phyloP scores from a whole-genome alignment of 2,888 invertebrate species.

The Eucera pruinosa region DNA sequence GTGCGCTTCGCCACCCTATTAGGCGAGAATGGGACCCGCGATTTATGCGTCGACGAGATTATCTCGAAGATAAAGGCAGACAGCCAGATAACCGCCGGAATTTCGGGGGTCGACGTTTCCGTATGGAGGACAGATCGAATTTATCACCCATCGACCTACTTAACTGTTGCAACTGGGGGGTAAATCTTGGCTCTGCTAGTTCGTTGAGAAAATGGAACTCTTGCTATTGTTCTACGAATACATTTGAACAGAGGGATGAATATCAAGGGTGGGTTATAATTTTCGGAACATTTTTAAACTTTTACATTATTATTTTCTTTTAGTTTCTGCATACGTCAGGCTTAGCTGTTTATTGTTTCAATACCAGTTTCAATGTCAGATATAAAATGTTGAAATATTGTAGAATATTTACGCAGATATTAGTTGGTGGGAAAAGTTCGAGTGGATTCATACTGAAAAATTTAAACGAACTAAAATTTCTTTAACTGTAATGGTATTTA shows the following conservation, averaged over 20 bases:
- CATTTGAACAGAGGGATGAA: neutral
- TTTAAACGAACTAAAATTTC: no score
- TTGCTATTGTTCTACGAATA: constrained; percentile 50
- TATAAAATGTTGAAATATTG: no score
- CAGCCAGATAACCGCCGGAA: constrained; percentile 69
- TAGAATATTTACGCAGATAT: no score
- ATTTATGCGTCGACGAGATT: constrained; percentile 77
- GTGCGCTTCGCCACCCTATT: constrained; percentile 68
- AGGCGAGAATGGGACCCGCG: constrained; percentile 69
- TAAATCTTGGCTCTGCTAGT: constrained; percentile 23
- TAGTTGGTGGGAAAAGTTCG: no score
- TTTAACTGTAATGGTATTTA: no score
- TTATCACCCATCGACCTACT: constrained; percentile 79
- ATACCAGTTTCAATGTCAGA: no score
- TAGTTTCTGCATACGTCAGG: no score
- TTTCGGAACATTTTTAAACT: no score
- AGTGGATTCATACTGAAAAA: no score
- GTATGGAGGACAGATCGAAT: constrained; percentile 71
- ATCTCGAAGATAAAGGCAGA: constrained; percentile 73
- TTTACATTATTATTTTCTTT: no score
- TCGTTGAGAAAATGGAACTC: constrained; percentile 61
- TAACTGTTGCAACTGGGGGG: constrained; percentile 52
- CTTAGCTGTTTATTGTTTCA: no score
- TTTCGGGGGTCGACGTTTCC: constrained; percentile 51
- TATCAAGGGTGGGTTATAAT: no score